A percentile compares a stretch with the other conserved stretches of the same genome.
phyloP scores from a whole-genome alignment of 2,797 vertebrate species.

The Lepus townsendii region DNA sequence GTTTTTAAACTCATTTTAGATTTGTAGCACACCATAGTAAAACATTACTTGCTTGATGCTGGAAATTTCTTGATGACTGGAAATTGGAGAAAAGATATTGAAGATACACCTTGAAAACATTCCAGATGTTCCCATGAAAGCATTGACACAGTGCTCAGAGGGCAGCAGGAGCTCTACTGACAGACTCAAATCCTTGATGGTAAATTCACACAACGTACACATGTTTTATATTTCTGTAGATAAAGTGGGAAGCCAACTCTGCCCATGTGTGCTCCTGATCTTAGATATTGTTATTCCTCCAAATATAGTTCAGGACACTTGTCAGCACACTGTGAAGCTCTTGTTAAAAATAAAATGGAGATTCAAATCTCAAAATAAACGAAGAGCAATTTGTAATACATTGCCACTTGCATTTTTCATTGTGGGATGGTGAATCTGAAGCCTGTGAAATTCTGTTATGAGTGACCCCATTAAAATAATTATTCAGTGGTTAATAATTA shows the following conservation, averaged over 20 bases:
- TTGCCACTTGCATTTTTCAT: neutral
- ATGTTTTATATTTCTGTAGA: constrained; percentile 41
- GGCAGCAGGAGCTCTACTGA: neutral
- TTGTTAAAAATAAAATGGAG: constrained; percentile 83
- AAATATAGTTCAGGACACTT: constrained; percentile 79
- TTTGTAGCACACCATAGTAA: constrained; percentile 13
- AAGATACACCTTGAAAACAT: neutral
- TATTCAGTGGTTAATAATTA: constrained; percentile 4
- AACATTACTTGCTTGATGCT: constrained; percentile 44
- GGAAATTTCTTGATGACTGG: neutral
- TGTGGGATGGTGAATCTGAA: neutral
- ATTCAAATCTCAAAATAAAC: constrained; percentile 75
- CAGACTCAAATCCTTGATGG: neutral
- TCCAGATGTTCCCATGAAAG: neutral
- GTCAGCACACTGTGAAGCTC: constrained; percentile 67
- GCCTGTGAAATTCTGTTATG: neutral
- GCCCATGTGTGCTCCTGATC: neutral
- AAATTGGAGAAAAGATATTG: neutral
- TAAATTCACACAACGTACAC: neutral
- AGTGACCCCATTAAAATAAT: constrained; percentile 61
- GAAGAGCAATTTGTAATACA: neutral
- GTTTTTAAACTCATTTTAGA: constrained; percentile 55
- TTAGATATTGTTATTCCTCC: constrained; percentile 69
- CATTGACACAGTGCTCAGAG: neutral
- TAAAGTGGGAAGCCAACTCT: constrained; percentile 24